These are phyloP conservation scores for Acanthiza pusilla DNA, from an alignment of 2,797 vertebrate genomes.

Conservation along the genomic window DNA sequence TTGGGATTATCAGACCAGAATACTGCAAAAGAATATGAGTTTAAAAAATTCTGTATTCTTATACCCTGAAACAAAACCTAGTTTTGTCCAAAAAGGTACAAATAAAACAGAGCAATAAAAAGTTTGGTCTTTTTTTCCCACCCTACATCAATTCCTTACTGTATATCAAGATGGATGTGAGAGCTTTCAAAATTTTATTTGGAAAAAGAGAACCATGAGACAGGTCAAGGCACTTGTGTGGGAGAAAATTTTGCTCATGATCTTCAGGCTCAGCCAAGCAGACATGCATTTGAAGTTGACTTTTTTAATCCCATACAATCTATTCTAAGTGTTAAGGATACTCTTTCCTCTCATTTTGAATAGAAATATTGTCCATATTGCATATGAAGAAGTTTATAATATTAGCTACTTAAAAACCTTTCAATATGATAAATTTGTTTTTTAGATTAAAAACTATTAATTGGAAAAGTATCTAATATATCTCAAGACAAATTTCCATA, in stretches of 20 bases:
- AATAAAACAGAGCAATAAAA: not conserved
- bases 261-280: not conserved
- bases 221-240: not conserved
- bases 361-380: not conserved
- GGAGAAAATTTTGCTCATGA: not conserved
- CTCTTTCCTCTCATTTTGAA: not conserved
- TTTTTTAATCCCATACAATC: not conserved
- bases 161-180: not conserved
- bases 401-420: not conserved
- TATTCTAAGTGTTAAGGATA: not conserved
- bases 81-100: not conserved
- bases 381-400: not conserved
- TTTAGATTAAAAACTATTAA: not conserved
- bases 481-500: not conserved
- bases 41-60: not conserved
- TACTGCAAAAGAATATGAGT: not conserved
- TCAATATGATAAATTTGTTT: not conserved
- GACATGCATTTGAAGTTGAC: not conserved
- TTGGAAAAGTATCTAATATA: not conserved
- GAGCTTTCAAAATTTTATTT: not conserved
- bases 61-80: not conserved
- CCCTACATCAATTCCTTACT: not conserved
- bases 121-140: not conserved
- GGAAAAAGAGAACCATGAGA: not conserved
- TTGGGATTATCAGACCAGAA: not conserved